A percentile compares a stretch with the other conserved stretches of the same genome.
These are phyloP conservation scores for Girardinichthys multiradiatus DNA, from an alignment of 2,113 vertebrate species.

Conservation along the genomic window DNA sequence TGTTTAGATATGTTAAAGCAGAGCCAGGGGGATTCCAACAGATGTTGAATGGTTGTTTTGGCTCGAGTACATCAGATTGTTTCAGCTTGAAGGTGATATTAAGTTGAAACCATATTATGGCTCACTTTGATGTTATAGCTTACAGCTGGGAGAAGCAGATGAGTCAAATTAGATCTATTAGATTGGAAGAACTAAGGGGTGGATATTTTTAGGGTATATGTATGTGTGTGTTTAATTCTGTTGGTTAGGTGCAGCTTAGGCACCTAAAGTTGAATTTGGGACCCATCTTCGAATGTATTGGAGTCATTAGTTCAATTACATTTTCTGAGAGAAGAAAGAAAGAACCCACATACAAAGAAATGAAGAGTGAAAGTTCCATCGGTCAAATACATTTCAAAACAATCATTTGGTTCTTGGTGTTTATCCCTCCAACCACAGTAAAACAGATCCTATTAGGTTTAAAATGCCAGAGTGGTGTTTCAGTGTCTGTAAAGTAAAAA, in stretches of 20 bases:
- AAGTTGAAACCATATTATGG: conserved; percentile 59
- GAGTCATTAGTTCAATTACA: not conserved
- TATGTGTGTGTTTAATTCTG: conserved; percentile 1
- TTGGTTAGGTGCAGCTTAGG: conserved; percentile 3
- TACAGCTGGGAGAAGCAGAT: conserved; percentile 63
- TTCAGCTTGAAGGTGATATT: conserved; percentile 69
- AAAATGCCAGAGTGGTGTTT: not conserved
- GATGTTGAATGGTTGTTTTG: conserved; percentile 73
- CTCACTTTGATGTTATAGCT: conserved; percentile 60
- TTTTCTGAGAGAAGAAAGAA: not conserved
- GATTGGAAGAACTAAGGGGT: conserved; percentile 15
- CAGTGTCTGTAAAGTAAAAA: not conserved
- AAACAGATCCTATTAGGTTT: not conserved
- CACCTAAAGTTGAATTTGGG: not conserved
- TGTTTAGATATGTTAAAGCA: conserved; percentile 57
- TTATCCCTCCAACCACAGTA: not conserved
- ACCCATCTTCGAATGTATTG: conserved; percentile 1
- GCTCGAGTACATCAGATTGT: conserved; percentile 51
- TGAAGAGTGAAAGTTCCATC: not conserved
- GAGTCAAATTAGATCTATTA: conserved; percentile 19
- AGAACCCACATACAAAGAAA: not conserved
- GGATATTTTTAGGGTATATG: not conserved
- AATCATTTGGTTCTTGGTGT: not conserved
- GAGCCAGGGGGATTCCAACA: conserved; percentile 65
- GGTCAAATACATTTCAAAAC: not conserved